Evolutionary conservation across 2,888 invertebrate genomes (phyloP).

Genomic region (Lordiphosa andalusiaca): DNA sequence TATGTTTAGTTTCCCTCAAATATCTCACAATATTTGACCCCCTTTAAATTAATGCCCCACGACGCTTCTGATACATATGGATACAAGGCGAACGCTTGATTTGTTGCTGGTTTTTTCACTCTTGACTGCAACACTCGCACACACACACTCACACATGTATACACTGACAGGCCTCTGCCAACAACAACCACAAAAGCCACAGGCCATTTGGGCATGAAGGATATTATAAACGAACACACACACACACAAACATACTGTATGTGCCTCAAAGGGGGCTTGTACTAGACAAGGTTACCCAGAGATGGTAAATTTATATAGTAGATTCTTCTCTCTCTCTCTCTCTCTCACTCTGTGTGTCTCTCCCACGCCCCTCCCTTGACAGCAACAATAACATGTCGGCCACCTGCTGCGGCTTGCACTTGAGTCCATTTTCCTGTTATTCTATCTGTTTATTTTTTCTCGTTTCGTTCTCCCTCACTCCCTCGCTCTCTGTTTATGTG

Average conservation of each 20-base stretch:
- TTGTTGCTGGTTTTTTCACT: constrained; percentile 69
- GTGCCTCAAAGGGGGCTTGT: constrained; percentile 37
- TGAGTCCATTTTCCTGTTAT: constrained; percentile 62
- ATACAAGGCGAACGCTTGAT: constrained; percentile 57
- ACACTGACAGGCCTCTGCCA: constrained; percentile 47
- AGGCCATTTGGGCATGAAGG: constrained; percentile 70
- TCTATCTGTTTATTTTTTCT: constrained; percentile 50
- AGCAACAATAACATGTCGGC: constrained; percentile 61
- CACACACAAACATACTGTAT: constrained; percentile 17
- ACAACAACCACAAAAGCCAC: constrained; percentile 67
- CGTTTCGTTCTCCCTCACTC: not conserved
- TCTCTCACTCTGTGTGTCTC: not conserved
- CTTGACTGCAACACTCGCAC: constrained; percentile 61
- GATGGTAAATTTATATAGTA: constrained; percentile 52
- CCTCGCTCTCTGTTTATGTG: not conserved
- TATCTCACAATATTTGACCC: too few species aligned
- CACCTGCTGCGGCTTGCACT: constrained; percentile 74
- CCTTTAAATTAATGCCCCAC: not conserved
- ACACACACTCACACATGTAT: constrained; percentile 13
- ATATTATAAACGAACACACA: constrained; percentile 46
- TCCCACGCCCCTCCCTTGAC: not conserved
- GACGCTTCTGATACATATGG: not conserved
- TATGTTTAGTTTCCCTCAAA: not conserved
- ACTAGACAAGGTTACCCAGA: constrained; percentile 61
- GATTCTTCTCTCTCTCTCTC: constrained; percentile 6